phyloP scores from a whole-genome alignment of 2,888 invertebrate species.

The Cataglyphis cursor region DNA sequence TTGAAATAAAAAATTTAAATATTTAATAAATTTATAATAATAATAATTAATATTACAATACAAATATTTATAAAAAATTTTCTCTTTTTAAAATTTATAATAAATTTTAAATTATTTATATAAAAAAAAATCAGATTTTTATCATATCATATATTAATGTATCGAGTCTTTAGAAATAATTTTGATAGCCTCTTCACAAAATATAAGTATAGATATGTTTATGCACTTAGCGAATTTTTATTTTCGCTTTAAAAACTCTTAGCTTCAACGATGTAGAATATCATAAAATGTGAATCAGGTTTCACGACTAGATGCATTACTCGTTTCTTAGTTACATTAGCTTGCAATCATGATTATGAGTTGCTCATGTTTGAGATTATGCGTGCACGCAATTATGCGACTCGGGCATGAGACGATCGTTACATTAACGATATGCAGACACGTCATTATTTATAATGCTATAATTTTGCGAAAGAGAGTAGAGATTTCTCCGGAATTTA shows the following conservation, averaged over 20 bases:
- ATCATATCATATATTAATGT: background rate
- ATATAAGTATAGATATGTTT: background rate
- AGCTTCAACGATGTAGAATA: background rate
- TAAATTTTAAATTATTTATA: background rate
- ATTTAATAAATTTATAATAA: background rate
- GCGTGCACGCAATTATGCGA: background rate
- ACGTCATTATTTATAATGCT: background rate
- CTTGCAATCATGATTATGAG: background rate
- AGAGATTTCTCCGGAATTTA: slow-evolving; percentile 3
- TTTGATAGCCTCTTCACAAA: background rate
- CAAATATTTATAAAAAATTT: background rate
- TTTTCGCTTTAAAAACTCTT: background rate
- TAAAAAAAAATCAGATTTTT: background rate
- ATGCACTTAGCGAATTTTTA: background rate
- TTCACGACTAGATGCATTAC: background rate
- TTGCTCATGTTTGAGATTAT: background rate
- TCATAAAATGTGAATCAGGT: background rate
- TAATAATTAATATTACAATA: background rate
- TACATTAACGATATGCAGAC: slow-evolving; percentile 22
- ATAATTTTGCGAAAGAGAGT: slow-evolving; percentile 19
- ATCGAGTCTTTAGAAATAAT: background rate
- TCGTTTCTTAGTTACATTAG: background rate
- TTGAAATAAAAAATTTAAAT: background rate
- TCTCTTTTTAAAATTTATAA: background rate
- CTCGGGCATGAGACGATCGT: slow-evolving; percentile 6